A percentile compares a stretch with the other conserved stretches of the same genome.
These are phyloP conservation scores for Poecilus cupreus DNA, from an alignment of 2,888 invertebrate species.

Conservation along the genomic window DNA sequence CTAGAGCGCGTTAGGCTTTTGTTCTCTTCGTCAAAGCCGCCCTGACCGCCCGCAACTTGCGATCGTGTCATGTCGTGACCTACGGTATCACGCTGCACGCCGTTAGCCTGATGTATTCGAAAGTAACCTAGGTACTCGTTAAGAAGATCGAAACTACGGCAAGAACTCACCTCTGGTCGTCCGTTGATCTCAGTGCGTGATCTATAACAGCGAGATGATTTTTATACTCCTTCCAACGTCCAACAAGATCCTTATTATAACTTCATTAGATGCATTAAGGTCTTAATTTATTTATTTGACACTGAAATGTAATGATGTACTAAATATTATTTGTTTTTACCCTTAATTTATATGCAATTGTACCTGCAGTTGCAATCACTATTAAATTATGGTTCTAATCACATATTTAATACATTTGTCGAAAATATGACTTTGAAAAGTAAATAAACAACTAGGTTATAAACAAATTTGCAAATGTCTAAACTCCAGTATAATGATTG, in stretches of 20 bases:
- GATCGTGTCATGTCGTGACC: conserved; percentile 53
- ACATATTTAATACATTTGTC: too few species aligned
- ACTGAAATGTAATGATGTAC: background rate
- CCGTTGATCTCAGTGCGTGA: conserved; percentile 56
- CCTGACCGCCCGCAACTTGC: conserved; percentile 33
- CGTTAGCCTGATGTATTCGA: conserved; percentile 51
- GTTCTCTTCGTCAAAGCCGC: conserved; percentile 38
- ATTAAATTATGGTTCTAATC: too few species aligned
- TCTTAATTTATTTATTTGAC: background rate
- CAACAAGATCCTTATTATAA: background rate
- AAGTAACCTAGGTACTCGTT: conserved; percentile 51
- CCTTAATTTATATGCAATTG: background rate
- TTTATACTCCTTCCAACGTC: background rate
- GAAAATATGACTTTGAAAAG: too few species aligned
- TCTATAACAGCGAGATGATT: conserved; percentile 24
- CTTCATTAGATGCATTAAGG: conserved; percentile 12
- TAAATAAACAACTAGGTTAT: too few species aligned
- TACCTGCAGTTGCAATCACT: too few species aligned
- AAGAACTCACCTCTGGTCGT: conserved; percentile 41
- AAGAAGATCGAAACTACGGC: conserved; percentile 53
- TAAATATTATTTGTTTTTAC: background rate
- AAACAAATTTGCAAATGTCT: too few species aligned
- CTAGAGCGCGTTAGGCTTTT: conserved; percentile 37
- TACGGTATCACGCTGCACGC: conserved; percentile 50
- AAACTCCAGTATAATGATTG: too few species aligned